phyloP scores from a whole-genome alignment of 2,113 vertebrate genomes.

The Paramormyrops kingsleyae region DNA sequence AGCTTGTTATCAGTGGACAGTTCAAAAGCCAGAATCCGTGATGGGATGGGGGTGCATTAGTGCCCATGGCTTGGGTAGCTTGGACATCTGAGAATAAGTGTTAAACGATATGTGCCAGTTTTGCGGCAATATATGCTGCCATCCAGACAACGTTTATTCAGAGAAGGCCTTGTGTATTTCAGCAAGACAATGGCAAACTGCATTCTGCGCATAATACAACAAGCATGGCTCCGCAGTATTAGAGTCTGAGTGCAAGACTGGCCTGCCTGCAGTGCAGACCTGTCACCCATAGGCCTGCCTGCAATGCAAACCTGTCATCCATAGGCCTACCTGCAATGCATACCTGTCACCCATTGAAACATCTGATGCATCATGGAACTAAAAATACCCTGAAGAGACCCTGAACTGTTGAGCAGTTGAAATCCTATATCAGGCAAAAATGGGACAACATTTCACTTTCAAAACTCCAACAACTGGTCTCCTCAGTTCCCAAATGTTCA shows the following conservation, averaged over 20 bases:
- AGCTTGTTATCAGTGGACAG: neutral
- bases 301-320: neutral
- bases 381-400: neutral
- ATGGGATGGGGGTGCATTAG: neutral
- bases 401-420: neutral
- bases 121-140: neutral
- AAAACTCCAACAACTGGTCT: neutral
- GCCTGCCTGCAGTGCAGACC: too few species aligned
- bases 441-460: neutral
- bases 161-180: neutral
- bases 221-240: neutral
- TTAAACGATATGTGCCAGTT: neutral
- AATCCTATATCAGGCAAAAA: neutral
- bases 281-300: too few species aligned
- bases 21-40: neutral
- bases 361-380: neutral
- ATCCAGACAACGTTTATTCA: neutral
- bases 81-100: neutral
- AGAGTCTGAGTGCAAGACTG: neutral
- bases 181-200: neutral
- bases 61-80: neutral
- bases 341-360: neutral
- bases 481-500: too few species aligned
- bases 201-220: neutral
- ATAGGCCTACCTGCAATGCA: too few species aligned